A percentile compares a stretch with the other conserved stretches of the same genome.
Conservation (phyloP, 2,797 vertebrate genomes). For the Brachyrhaphis roseni region DNA sequence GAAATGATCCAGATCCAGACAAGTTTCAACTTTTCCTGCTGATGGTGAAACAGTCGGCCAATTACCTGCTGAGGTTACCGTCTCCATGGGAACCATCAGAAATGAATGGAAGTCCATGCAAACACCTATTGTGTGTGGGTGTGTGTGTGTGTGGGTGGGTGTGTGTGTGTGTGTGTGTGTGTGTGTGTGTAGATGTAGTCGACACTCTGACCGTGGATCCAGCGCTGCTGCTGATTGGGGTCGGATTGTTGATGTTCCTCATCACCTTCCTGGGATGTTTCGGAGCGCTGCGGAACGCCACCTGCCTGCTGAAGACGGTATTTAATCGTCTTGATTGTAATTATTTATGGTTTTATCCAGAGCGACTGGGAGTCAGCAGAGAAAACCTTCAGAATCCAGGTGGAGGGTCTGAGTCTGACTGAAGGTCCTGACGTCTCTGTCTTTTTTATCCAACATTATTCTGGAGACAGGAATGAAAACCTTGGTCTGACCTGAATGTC, state of each 20-base stretch:
- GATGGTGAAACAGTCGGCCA: background rate
- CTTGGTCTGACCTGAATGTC: background rate
- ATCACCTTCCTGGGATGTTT: constrained; percentile 84
- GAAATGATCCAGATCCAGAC: constrained; percentile 10
- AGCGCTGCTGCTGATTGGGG: constrained; percentile 78
- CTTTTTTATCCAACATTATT: background rate
- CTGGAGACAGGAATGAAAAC: background rate
- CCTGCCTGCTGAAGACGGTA: constrained; percentile 78
- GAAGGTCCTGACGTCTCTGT: background rate
- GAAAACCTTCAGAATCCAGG: too few species aligned
- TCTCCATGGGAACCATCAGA: background rate
- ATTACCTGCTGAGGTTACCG: background rate
- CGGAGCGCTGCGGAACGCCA: constrained; percentile 79
- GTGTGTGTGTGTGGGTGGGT: constrained; percentile 28
- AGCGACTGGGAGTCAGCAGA: background rate
- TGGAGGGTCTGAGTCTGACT: background rate
- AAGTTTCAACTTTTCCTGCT: constrained; percentile 33
- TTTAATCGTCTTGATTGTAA: background rate
- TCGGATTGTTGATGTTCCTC: constrained; percentile 80
- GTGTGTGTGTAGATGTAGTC: constrained; percentile 76
- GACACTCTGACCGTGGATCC: constrained; percentile 83
- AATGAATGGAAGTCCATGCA: too few species aligned
- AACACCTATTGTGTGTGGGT: too few species aligned
- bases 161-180: constrained; percentile 19
- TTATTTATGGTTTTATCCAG: background rate